These are phyloP conservation scores for Hexactinellida sp. DNA, from an alignment of 37 sponge, comb jelly and placozoan species.

Conservation along the genomic window DNA sequence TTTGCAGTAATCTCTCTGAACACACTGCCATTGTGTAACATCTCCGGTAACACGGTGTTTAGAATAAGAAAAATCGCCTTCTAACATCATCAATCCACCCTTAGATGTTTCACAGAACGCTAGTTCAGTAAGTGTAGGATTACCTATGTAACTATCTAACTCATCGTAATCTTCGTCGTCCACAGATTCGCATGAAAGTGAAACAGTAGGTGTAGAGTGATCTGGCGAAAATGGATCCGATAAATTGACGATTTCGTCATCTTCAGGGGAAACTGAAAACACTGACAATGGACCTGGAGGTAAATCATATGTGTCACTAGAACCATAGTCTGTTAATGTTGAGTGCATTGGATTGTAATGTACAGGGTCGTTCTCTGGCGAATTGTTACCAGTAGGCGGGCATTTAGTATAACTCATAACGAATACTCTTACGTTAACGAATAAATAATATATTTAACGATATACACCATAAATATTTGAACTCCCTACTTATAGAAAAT, in stretches of 20 bases:
- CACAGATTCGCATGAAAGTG: background rate
- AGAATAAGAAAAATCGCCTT: constrained; percentile 2
- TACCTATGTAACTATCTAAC: constrained; percentile 17
- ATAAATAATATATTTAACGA: background rate
- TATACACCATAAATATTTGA: background rate
- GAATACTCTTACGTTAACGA: background rate
- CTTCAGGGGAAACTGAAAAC: background rate
- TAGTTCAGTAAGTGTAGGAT: constrained; percentile 16
- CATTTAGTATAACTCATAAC: constrained; percentile 2
- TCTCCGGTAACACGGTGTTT: constrained; percentile 13
- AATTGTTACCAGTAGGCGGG: constrained; percentile 18
- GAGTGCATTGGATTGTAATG: background rate
- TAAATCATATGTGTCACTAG: constrained; percentile 15
- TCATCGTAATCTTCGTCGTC: constrained; percentile 8
- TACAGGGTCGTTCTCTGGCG: background rate
- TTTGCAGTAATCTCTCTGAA: constrained; percentile 6
- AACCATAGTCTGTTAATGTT: constrained; percentile 15
- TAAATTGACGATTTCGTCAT: constrained; percentile 12
- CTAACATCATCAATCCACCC: constrained; percentile 1
- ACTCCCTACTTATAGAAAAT: constrained; percentile 7
- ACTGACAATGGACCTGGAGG: constrained; percentile 18
- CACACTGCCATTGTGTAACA: constrained; percentile 16
- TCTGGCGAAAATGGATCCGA: background rate
- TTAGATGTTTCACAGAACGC: constrained; percentile 17
- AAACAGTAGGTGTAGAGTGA: constrained; percentile 7